Evolutionary conservation across 1,140 invertebrate genomes (phyloP), one percentile per base, ranked within the genome.

Genomic region (Spodoptera litura): DNA sequence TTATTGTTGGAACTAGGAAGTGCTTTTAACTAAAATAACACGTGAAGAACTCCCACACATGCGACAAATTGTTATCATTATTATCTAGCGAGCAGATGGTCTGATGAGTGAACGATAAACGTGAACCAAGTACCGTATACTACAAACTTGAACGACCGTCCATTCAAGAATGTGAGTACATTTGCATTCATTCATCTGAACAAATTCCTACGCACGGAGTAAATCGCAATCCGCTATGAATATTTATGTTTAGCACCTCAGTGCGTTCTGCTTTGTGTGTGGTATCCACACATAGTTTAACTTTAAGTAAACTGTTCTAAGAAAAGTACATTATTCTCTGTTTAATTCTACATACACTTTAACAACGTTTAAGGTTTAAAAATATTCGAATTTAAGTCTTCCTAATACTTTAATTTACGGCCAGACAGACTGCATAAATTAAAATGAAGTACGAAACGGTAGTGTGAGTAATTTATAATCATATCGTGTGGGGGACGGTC

Each of bases 1-100:
- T 25, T 74, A 61, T 74, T 61, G 71, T 74, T 74, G 55, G 71
- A 61, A 59, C 38, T 74, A 74, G 71, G 71, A 74, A 74, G 73
- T n/a, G 72, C 73, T 75, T 75, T 75, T 64, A 75, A 75, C 73
- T 75, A 75, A 75, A 79, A 66, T 78, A 78, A 61, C 76, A 71
- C 44, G 31, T 51, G 55, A 61, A 61, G 66, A 55, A 78, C 64
- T 70, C 55, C 64, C 76, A 78, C 76, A 55, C 66, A 38, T 52
- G 44, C 53, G 55, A 55, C 71, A 56, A 58, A 59, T 59, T 59
- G 56, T 73, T 59, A 73, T 59, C 71, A 61, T 73, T 73, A 58
- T 58, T 59, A 73, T 73, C 71, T 58, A 73, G 71, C 31, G 68
- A 72, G 56, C 78, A 78, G 70, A 78, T 78, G 70, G 62, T 72